phyloP scores from a whole-genome alignment of 2,113 vertebrate species.

The mouse (Mus musculus) region DNA sequence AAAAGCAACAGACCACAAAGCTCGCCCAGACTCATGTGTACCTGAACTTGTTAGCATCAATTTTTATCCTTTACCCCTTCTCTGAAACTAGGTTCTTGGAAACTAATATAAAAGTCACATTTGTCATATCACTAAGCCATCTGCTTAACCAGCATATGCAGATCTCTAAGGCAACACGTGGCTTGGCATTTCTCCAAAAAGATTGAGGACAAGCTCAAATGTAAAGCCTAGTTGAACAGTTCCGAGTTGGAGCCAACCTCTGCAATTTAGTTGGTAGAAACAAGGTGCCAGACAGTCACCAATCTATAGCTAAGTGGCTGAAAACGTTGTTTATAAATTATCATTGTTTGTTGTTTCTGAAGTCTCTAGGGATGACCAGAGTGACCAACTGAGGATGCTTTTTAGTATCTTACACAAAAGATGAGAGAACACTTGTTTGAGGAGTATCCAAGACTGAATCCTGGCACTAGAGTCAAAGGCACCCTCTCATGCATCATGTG shows the following conservation, averaged over 20 bases:
- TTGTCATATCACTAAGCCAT: not conserved
- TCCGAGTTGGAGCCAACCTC: not conserved
- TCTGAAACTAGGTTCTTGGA: not conserved
- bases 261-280: not conserved
- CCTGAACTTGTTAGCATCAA: not conserved
- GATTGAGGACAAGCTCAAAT: not conserved
- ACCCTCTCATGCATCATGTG: not conserved
- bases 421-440: conserved; percentile 9
- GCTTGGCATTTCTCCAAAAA: not conserved
- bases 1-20: not conserved
- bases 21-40: not conserved
- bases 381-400: not conserved
- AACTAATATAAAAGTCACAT: not conserved
- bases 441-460: not conserved
- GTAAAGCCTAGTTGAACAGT: not conserved
- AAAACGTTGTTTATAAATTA: conserved; percentile 24
- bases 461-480: conserved; percentile 3
- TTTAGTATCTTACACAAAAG: conserved; percentile 1
- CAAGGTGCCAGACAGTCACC: not conserved
- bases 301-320: not conserved
- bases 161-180: not conserved
- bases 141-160: not conserved
- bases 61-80: not conserved
- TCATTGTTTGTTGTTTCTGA: not conserved
- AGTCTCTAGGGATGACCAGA: not conserved